These are phyloP conservation scores for Mesochorus sp. DNA, from an alignment of 2,888 invertebrate genomes.

Conservation along the genomic window DNA sequence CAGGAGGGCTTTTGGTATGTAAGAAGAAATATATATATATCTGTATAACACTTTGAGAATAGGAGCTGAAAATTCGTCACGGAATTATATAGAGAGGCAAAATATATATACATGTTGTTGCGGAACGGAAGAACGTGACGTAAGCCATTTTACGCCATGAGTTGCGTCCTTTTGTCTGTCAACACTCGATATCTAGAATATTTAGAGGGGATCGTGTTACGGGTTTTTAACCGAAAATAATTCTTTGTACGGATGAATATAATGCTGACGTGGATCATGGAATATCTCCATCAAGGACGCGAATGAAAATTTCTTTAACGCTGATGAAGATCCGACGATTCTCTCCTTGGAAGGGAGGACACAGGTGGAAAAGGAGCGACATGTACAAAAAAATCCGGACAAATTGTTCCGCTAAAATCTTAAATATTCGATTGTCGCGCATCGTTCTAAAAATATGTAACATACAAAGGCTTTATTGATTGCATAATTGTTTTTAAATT, in stretches of 20 bases:
- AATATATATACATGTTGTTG: not conserved
- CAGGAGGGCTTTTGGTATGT: not conserved
- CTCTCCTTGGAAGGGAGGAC: not conserved
- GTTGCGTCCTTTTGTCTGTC: not conserved
- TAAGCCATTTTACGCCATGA: not conserved
- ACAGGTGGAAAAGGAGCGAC: not conserved
- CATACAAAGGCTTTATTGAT: no score
- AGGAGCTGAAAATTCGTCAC: constrained; percentile 32
- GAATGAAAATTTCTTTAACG: constrained; percentile 11
- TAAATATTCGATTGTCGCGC: no score
- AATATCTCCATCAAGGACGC: not conserved
- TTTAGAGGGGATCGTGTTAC: constrained; percentile 33
- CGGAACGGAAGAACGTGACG: not conserved
- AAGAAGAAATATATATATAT: not conserved
- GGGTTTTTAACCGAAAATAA: not conserved
- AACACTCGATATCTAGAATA: not conserved
- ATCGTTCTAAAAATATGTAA: no score
- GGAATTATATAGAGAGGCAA: not conserved
- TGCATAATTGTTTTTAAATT: no score
- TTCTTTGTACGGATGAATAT: constrained; percentile 15
- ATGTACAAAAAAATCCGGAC: no score
- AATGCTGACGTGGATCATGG: not conserved
- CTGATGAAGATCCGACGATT: not conserved
- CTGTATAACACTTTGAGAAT: constrained; percentile 29
- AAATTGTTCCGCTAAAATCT: no score